Evolutionary conservation across 2,113 vertebrate species (phyloP), one percentile per base, ranked within the genome.

Genomic region (Camelus dromedarius): DNA sequence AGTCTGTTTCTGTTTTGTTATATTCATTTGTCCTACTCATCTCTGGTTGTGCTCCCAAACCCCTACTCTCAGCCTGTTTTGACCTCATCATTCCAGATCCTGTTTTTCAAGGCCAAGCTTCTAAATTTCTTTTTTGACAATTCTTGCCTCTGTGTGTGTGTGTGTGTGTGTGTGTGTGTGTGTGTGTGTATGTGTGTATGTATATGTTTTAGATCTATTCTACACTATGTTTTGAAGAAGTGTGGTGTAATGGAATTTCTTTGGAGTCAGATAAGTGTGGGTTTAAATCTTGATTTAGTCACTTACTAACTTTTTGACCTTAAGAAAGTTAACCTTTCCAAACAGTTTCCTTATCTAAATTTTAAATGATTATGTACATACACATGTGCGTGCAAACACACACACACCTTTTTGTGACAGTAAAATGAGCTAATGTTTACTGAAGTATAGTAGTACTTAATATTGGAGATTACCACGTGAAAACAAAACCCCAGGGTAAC

Each of bases 261-360:
- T 50, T 90, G 19, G 58, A 77, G n/a, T 73, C 28, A 60, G 48
- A 66, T 60, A 80, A 60, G 13, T 90, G 2, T 95, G 42, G 7
- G 22, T 79, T 89, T 73, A 76, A 86, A 30, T 64, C 30, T 89
- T 69, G 50, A 88, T 67, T 52, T 88, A 52, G 30, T 22, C 13
- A 81, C 58, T 73, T 46, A 13, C 15, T 69, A 80, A 60, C 28
- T 82, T 96, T 93, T 89, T 62, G 11, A 73, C 58, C 19, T 48
- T 87, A 75, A 58, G 19, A 52, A 83, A 52, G 52, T 83, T 81
- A 88, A 73, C 62, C 42, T 87, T 95, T 82, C 60, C 70, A 86
- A 92, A 5, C 20, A 38, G 15, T 80, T 93, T 93, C 30, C n/a
- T 91, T 60, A 69, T 52, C 38, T 67, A 60, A 76, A 73, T 73